Base-by-base conservation (phyloP, 2,113 vertebrate genomes). In the Limanda limanda region DNA sequence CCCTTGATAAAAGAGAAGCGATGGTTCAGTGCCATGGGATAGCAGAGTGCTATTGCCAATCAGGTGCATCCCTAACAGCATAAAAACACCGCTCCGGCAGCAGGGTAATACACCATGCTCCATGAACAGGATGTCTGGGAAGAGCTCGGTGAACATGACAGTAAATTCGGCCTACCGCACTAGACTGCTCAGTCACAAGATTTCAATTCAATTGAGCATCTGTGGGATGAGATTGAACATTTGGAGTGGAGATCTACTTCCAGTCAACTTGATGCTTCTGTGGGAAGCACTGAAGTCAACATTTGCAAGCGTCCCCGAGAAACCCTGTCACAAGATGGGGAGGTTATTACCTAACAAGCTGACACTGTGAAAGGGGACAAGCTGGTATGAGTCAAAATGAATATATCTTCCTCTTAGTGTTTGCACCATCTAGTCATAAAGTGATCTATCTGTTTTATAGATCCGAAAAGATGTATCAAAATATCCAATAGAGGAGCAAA, bases 141-240 rank as follows among this genome's bases (percentile, higher is more conserved):
- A 79, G 52, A 17, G 78, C 79, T 86, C 73, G 70, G 67, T 73
- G 85, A 84, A 66, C 73, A 80, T 71, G 81, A 82, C 85, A 83
- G 81, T 81, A 72, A 86, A 88, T 78, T 89, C 74, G 69, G 63
- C 69, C 65, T 73, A 54, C 58, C 59, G 61, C 71, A 62, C 56
- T 18, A 58, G 45, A 77, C 74, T 84, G 71, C 78, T 81, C 82
- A 82, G 85, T 85, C 83, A 54, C 76, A 88, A 40, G 67, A 89
- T 79, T 90, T 86, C 76, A 85, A 56, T 83, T 79, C 82, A 87
- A 79, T 73, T 83, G 84, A 85, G 78, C 84, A 89, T 86, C 83
- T 88, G 84, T 65, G 25, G 72, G 56, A 75, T 86, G 76, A 79
- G 76, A 81, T 77, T 80, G 75, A 81, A 77, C 76, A 86, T 86